Evolutionary conservation across 2,113 vertebrate species (phyloP).

Genomic region (Lutjanus erythropterus): DNA sequence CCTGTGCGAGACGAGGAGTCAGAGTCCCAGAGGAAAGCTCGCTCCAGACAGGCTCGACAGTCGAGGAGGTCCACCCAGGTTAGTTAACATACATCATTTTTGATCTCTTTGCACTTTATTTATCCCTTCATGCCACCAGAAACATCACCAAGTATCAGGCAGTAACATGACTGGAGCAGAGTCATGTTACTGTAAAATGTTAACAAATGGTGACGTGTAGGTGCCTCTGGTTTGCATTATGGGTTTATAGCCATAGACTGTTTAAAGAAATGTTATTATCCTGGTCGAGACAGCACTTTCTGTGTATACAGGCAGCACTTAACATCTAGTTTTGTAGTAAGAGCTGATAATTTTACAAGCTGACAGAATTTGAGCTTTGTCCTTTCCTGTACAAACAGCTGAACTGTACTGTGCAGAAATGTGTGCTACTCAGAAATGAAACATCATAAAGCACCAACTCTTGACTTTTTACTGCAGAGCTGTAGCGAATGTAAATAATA

Average conservation of each 20-base stretch:
- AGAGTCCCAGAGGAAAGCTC: slow-evolving; percentile 98
- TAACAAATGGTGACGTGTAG: not conserved
- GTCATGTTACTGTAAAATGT: no score
- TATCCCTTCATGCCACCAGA: not conserved
- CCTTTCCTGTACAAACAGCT: not conserved
- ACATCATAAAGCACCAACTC: not conserved
- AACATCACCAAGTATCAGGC: not conserved
- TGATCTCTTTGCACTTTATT: not conserved
- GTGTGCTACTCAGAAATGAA: not conserved
- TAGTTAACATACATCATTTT: slow-evolving; percentile 14
- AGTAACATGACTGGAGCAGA: not conserved
- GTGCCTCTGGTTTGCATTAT: not conserved
- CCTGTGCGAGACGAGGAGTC: slow-evolving; percentile 99
- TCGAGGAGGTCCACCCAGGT: slow-evolving; percentile 99
- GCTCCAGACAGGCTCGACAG: slow-evolving; percentile 98
- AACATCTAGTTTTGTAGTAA: not conserved
- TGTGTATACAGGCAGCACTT: slow-evolving; percentile 20
- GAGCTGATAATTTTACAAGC: slow-evolving; percentile 20
- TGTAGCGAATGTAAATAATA: not conserved
- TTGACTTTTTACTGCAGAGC: not conserved
- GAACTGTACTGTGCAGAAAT: not conserved
- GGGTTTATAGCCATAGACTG: slow-evolving; percentile 16
- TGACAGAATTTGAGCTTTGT: not conserved
- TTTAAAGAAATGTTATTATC: not conserved
- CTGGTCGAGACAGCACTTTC: not conserved